Conservation (phyloP, 2,888 invertebrate species). For the Mellilla xanthometata region DNA sequence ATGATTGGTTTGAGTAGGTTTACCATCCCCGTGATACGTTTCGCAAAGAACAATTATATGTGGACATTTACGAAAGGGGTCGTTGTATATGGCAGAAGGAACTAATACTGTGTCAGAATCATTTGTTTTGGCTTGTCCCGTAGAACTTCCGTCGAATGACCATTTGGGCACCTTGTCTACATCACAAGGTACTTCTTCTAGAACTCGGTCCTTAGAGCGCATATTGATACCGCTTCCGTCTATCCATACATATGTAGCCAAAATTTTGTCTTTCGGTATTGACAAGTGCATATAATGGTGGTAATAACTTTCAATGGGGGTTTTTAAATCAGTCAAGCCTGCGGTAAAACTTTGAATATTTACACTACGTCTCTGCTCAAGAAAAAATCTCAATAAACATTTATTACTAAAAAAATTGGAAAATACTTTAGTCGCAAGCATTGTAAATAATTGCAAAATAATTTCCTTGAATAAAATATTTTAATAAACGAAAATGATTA, state of each 20-base stretch:
- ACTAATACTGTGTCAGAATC: slow-evolving; percentile 94
- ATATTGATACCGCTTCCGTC: slow-evolving; percentile 89
- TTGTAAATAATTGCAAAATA: too few species aligned
- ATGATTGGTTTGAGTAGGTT: slow-evolving; percentile 89
- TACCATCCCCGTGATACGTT: slow-evolving; percentile 87
- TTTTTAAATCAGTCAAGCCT: slow-evolving; percentile 38
- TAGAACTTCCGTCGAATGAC: slow-evolving; percentile 98
- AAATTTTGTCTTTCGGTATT: slow-evolving; percentile 80
- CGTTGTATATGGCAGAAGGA: slow-evolving; percentile 94
- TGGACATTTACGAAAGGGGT: slow-evolving; percentile 94
- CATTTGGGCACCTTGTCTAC: slow-evolving; percentile 86
- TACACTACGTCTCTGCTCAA: slow-evolving; percentile 20
- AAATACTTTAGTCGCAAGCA: too few species aligned
- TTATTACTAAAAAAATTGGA: not conserved
- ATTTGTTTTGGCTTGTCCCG: slow-evolving; percentile 90
- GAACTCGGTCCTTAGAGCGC: slow-evolving; percentile 86
- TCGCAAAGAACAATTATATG: slow-evolving; percentile 95
- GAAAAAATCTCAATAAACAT: not conserved
- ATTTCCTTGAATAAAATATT: too few species aligned
- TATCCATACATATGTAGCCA: slow-evolving; percentile 90
- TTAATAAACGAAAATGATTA: too few species aligned
- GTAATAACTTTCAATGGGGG: slow-evolving; percentile 48
- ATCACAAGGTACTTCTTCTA: slow-evolving; percentile 82
- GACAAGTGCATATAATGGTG: slow-evolving; percentile 67
- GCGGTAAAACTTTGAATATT: slow-evolving; percentile 36